Evolutionary conservation across 2,797 vertebrate species (phyloP), one percentile per base, ranked within the genome.

Genomic region (Etheostoma perlongum): DNA sequence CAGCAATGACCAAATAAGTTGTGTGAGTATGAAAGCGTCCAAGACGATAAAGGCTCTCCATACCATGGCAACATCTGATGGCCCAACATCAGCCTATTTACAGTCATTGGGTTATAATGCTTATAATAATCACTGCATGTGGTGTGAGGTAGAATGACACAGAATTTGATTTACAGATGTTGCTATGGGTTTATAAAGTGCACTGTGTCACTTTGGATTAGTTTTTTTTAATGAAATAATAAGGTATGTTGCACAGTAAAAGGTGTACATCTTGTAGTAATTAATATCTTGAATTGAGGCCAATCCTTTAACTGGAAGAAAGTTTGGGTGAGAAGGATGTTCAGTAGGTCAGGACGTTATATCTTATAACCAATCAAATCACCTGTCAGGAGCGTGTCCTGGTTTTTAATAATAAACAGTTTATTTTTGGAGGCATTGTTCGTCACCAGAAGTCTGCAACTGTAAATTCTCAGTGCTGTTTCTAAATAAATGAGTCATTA

Each of bases 401-500:
- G 6, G 48, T 11, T 36, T 55, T 62, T 9, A n/a, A 71, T 75
- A 8, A 16, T n/a, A 23, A 55, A 36, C 14, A 6, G 18, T 73
- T 36, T 8, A 44, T n/a, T 21, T 58, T 7, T 46, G 36, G 19
- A 42, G 49, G 61, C 10, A 11, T 40, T 40, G 10, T 36, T 36
- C 9, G 2, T 36, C 9, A 36, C 36, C 36, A 36, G 36, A 49
- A 62, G 6, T 36, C 23, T 64, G 12, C 6, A 53, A 54, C n/a
- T 71, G 16, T 57, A 10, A 67, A 66, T 57, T 49, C 25, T 48
- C 36, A 3, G 13, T 46, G 8, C 67, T 77, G 14, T 62, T 69
- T 72, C 1, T 55, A 66, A 67, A 72, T 55, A 62, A 64, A 76
- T 79, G 0, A 68, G n/a, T 73, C 64, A 74, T 64, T 72, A 67